Conservation (phyloP, 2,888 invertebrate genomes). For the Lycocerus yunnanus region DNA sequence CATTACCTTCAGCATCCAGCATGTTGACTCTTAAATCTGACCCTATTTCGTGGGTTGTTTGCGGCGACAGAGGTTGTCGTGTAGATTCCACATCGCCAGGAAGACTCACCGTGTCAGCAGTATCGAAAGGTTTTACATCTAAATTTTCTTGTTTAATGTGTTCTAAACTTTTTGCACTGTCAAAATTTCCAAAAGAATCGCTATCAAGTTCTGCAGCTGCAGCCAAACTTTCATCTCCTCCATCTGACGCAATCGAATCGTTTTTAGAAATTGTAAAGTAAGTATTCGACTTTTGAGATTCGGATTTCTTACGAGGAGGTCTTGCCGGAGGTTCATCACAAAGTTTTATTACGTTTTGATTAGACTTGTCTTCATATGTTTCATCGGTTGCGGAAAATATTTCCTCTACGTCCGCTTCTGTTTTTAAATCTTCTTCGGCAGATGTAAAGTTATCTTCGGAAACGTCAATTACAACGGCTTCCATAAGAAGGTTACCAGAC, state of each 20-base stretch:
- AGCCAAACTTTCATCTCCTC: conserved; percentile 55
- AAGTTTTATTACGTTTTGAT: conserved; percentile 58
- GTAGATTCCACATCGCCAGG: conserved; percentile 47
- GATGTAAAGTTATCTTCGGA: conserved; percentile 81
- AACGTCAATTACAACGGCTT: conserved; percentile 89
- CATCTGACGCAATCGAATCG: conserved; percentile 63
- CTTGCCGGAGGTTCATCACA: conserved; percentile 64
- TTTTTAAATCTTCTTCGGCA: conserved; percentile 82
- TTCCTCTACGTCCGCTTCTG: conserved; percentile 86
- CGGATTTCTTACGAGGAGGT: conserved; percentile 69
- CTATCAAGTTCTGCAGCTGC: conserved; percentile 62
- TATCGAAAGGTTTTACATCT: conserved; percentile 53
- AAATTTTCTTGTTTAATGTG: conserved; percentile 49
- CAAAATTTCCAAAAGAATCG: conserved; percentile 69
- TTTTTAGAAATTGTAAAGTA: conserved; percentile 68
- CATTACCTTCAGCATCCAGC: conserved; percentile 57
- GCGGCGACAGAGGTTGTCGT: conserved; percentile 47
- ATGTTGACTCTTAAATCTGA: conserved; percentile 53
- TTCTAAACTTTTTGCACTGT: conserved; percentile 66
- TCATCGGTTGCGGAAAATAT: conserved; percentile 79
- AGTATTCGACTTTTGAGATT: conserved; percentile 63
- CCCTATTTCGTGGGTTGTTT: conserved; percentile 55
- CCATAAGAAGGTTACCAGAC: conserved; percentile 86
- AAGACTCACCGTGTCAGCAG: conserved; percentile 53
- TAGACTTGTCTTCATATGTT: conserved; percentile 58